These are phyloP conservation scores for Patagioenas fasciata DNA, from an alignment of 2,113 vertebrate genomes.

Conservation along the genomic window DNA sequence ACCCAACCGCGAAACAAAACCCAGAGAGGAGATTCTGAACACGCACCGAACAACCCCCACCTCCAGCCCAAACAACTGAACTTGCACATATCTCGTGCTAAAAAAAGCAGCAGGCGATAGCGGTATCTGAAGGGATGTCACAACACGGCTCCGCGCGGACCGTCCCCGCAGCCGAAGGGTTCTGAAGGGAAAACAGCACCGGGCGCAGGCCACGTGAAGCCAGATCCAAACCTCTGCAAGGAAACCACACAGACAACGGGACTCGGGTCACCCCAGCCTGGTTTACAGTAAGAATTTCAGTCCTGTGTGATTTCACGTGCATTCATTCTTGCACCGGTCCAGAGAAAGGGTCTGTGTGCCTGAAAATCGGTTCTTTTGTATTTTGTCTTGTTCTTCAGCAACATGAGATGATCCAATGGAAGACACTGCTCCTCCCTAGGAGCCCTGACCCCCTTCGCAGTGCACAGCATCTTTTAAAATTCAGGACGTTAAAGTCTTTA, in stretches of 20 bases:
- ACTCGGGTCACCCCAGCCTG: neutral
- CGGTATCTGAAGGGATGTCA: neutral
- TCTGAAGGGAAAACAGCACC: neutral
- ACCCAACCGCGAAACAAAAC: neutral
- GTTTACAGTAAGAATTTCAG: neutral
- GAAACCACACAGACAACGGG: neutral
- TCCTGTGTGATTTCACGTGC: neutral
- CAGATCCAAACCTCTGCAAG: neutral
- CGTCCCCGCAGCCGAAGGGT: neutral
- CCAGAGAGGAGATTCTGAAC: neutral
- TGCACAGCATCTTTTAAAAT: neutral
- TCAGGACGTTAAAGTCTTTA: slow-evolving; percentile 1
- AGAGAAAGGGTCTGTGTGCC: neutral
- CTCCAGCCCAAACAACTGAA: neutral
- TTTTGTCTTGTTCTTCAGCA: neutral
- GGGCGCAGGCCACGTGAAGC: neutral
- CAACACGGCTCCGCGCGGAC: neutral
- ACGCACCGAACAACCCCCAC: neutral
- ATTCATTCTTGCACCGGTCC: neutral
- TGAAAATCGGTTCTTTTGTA: neutral
- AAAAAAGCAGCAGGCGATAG: neutral
- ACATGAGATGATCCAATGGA: neutral
- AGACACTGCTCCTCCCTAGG: neutral
- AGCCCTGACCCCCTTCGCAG: neutral
- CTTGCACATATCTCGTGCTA: neutral